Evolutionary conservation across 2,113 vertebrate species (phyloP), one percentile per base, ranked within the genome.

Genomic region (Dasyurus viverrinus): DNA sequence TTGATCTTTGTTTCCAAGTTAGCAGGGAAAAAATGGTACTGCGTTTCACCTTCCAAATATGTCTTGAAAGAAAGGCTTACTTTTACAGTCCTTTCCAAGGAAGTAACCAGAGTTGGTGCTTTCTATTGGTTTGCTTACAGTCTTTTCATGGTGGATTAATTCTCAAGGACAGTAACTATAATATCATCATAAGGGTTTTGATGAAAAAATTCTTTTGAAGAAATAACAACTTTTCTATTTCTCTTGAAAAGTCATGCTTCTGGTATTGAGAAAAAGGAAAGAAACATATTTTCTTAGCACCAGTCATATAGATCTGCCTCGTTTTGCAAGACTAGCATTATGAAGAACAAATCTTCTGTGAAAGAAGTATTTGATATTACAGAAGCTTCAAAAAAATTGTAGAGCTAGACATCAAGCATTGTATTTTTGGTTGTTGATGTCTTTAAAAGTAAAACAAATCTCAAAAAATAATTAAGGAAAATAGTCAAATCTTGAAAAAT

Each of bases 361-460:
- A 89, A 91, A 14, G 47, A 54, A n/a, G 10, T 22, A 50, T 90
- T 94, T 76, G 91, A 93, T 91, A 90, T 26, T 47, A 46, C 23
- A 48, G 30, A 76, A 96, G 36, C 50, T 94, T 89, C 8, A 47
- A 48, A 55, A 92, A 91, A 76, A 92, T 90, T 54, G 94, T 52
- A 92, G 57, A 94, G 92, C 60, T 93, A 42, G 36, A 24, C 89
- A 19, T 54, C 91, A 96, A 92, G 89, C 53, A 50, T 42, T 92
- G 53, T 46, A 7, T 96, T 95, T 93, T 94, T 93, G 94, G 76
- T 68, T 92, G 94, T 22, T 57, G 90, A 25, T 92, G 96, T 91
- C 46, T 50, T 42, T 94, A 19, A 16, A 76, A 76, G n/a, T n/a
- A 76, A 60, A 60, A 60, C 27, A 60, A 60, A 60, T 27, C 57